Evolutionary conservation across 2,797 vertebrate species (phyloP).

Genomic region (Cetoscarus ocellatus): DNA sequence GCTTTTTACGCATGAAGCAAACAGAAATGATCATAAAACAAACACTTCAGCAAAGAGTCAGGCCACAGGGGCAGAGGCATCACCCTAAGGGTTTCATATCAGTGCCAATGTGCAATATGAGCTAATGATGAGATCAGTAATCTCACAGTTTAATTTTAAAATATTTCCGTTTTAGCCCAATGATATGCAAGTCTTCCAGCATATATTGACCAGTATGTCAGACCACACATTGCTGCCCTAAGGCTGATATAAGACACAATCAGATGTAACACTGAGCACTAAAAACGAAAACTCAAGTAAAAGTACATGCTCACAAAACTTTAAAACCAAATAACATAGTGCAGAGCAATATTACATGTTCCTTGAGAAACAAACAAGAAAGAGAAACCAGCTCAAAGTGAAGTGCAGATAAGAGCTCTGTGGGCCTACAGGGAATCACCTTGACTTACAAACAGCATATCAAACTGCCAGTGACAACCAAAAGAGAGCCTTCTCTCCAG

Average conservation of each 20-base stretch:
- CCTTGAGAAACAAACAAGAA: slow-evolving; percentile 44
- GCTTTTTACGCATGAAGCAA: too few species aligned
- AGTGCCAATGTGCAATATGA: too few species aligned
- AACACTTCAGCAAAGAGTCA: too few species aligned
- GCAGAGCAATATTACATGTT: slow-evolving; percentile 16
- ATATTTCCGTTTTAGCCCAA: too few species aligned
- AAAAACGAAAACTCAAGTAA: slow-evolving; percentile 1
- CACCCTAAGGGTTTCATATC: too few species aligned
- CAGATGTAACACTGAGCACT: neutral
- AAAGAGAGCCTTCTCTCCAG: slow-evolving; percentile 34
- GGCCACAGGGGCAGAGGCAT: too few species aligned
- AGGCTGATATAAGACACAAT: neutral
- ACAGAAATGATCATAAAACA: too few species aligned
- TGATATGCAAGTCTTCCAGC: too few species aligned
- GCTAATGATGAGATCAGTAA: too few species aligned
- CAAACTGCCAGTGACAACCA: slow-evolving; percentile 33
- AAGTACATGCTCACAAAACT: slow-evolving; percentile 24
- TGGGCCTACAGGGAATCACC: slow-evolving; percentile 42
- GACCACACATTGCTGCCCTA: neutral
- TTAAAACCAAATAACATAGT: slow-evolving; percentile 23
- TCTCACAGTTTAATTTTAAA: too few species aligned
- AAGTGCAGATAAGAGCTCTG: slow-evolving; percentile 44
- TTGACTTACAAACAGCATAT: slow-evolving; percentile 50
- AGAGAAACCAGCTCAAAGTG: slow-evolving; percentile 45
- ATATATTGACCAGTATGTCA: too few species aligned